A percentile compares a stretch with the other conserved stretches of the same genome.
Evolutionary conservation across 1,140 invertebrate species (phyloP).

Genomic region (Ylistrum balloti): DNA sequence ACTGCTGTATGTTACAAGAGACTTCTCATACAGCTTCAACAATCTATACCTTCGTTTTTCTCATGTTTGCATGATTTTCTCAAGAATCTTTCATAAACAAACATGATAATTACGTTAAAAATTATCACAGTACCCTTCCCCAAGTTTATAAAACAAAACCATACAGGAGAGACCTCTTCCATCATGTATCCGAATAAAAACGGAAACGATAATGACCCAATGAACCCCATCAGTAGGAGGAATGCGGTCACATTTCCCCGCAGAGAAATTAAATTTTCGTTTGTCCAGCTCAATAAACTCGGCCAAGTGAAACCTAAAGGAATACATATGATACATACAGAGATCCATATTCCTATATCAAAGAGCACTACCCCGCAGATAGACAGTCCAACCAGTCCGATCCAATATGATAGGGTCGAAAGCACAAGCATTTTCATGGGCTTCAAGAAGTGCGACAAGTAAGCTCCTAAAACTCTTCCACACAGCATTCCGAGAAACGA

Average conservation of each 20-base stretch:
- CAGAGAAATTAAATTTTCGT: conserved; percentile 63
- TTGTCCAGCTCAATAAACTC: conserved; percentile 65
- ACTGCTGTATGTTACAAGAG: too few species aligned
- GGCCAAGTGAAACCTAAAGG: conserved; percentile 64
- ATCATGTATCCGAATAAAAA: conserved; percentile 65
- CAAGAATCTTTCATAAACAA: too few species aligned
- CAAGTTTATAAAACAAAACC: conserved; percentile 60
- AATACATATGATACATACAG: conserved; percentile 50
- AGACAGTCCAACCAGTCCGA: conserved; percentile 43
- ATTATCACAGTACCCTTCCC: neutral
- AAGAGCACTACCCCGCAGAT: conserved; percentile 16
- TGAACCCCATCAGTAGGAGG: conserved; percentile 63
- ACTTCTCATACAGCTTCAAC: too few species aligned
- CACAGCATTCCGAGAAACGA: conserved; percentile 61
- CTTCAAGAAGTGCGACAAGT: conserved; percentile 50
- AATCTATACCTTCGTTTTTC: too few species aligned
- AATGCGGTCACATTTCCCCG: conserved; percentile 62
- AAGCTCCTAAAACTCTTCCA: conserved; percentile 59
- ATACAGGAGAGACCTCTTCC: conserved; percentile 64
- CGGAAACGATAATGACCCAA: conserved; percentile 65
- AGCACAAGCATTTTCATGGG: conserved; percentile 53
- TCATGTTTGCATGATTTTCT: too few species aligned
- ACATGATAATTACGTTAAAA: neutral
- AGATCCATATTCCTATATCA: conserved; percentile 55
- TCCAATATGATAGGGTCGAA: conserved; percentile 41